A percentile compares a stretch with the other conserved stretches of the same genome.
Conservation (phyloP, 2,888 invertebrate species). For the Branchellion lobata region DNA sequence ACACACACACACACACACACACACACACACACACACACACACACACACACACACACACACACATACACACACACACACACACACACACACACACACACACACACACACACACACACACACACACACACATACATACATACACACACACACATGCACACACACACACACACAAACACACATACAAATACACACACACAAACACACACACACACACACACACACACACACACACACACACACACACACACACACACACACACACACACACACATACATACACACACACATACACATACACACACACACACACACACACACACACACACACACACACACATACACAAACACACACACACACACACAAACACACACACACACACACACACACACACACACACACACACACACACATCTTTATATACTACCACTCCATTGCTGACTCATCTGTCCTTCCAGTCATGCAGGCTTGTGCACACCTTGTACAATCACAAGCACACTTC, state of each 20-base stretch:
- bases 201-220: too few species aligned
- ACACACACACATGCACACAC: too few species aligned
- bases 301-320: not conserved
- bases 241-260: conserved; percentile 8
- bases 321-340: not conserved
- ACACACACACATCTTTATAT: conserved; percentile 5
- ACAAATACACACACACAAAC: too few species aligned
- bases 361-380: conserved; percentile 3
- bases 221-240: conserved; percentile 7
- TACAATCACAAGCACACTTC: too few species aligned
- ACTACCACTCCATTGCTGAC: not conserved
- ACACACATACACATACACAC: conserved; percentile 17
- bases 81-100: too few species aligned
- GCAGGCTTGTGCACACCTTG: too few species aligned
- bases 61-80: too few species aligned
- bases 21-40: not conserved
- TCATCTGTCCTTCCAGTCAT: not conserved
- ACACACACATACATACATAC: too few species aligned
- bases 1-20: not conserved
- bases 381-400: conserved; percentile 23
- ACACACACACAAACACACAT: too few species aligned
- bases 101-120: too few species aligned
- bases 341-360: conserved; percentile 1
- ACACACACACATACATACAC: conserved; percentile 17
- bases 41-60: too few species aligned